Evolutionary conservation across 2,797 vertebrate species (phyloP).

Genomic region (Hippopotamyrus pictus): DNA sequence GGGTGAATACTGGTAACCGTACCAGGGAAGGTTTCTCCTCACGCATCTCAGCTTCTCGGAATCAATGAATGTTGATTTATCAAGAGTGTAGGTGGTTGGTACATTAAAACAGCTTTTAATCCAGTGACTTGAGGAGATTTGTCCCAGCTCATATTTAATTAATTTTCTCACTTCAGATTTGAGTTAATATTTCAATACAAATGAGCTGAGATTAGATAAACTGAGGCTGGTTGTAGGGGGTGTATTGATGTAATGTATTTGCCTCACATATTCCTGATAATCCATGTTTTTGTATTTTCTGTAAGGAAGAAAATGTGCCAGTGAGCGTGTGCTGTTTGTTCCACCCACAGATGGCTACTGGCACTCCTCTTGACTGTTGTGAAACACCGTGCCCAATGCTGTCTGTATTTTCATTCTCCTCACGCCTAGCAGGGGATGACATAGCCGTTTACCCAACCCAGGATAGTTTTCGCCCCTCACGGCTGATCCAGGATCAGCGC

Average conservation of each 20-base stretch:
- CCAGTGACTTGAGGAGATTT: not conserved
- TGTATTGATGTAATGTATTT: not conserved
- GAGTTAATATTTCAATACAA: not conserved
- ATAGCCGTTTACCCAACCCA: slow-evolving; percentile 45
- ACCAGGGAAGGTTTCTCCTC: not conserved
- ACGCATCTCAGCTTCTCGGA: not conserved
- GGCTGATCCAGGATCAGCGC: slow-evolving; percentile 24
- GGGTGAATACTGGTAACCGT: not conserved
- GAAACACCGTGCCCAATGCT: slow-evolving; percentile 28
- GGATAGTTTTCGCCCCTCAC: not conserved
- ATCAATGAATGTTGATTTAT: not conserved
- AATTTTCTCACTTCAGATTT: not conserved
- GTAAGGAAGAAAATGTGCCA: not conserved
- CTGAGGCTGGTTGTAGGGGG: not conserved
- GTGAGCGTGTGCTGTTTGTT: slow-evolving; percentile 6
- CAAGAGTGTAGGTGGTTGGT: not conserved
- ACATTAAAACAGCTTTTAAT: not conserved
- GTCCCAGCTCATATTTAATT: not conserved
- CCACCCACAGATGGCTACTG: not conserved
- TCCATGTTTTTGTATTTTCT: not conserved
- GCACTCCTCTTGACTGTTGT: slow-evolving; percentile 28
- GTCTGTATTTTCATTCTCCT: slow-evolving; percentile 28
- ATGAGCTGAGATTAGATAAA: not conserved
- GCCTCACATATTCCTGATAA: not conserved
- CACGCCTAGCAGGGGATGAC: slow-evolving; percentile 39